phyloP scores from a whole-genome alignment of 2,888 invertebrate genomes.

The Scaeva pyrastri region DNA sequence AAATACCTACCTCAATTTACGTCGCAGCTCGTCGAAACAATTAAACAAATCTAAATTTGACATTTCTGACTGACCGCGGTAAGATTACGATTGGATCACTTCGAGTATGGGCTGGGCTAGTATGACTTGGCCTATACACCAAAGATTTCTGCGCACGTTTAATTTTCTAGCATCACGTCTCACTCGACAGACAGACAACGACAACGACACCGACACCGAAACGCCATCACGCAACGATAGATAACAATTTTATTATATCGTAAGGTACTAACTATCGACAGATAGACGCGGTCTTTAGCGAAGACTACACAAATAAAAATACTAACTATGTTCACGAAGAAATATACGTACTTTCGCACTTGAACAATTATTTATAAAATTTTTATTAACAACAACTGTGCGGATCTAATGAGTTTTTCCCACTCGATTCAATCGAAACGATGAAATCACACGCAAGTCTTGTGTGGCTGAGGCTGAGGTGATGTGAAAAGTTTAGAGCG shows the following conservation, averaged over 20 bases:
- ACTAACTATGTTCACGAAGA: not conserved
- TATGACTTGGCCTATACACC: not conserved
- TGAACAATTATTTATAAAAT: constrained; percentile 58
- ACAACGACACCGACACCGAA: too few relatives aligned
- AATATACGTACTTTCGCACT: constrained; percentile 23
- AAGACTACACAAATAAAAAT: constrained; percentile 36
- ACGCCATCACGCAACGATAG: constrained; percentile 26
- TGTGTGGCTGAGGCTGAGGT: constrained; percentile 26
- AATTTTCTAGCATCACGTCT: constrained; percentile 31
- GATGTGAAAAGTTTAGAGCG: constrained; percentile 42
- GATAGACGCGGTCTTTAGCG: constrained; percentile 50
- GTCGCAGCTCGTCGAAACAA: constrained; percentile 69
- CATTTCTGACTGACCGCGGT: constrained; percentile 39
- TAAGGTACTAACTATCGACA: constrained; percentile 11
- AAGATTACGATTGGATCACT: constrained; percentile 38
- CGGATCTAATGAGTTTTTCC: constrained; percentile 42
- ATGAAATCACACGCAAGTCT: constrained; percentile 62
- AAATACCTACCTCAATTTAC: constrained; percentile 59
- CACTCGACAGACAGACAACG: constrained; percentile 11
- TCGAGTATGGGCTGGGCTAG: not conserved
- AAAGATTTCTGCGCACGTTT: constrained; percentile 45
- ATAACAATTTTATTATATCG: constrained; percentile 58
- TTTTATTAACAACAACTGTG: constrained; percentile 58
- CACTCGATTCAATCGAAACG: constrained; percentile 44
- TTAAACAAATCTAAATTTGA: constrained; percentile 69